Conservation (phyloP, 1,140 invertebrate genomes). For the Sitodiplosis mosellana region DNA sequence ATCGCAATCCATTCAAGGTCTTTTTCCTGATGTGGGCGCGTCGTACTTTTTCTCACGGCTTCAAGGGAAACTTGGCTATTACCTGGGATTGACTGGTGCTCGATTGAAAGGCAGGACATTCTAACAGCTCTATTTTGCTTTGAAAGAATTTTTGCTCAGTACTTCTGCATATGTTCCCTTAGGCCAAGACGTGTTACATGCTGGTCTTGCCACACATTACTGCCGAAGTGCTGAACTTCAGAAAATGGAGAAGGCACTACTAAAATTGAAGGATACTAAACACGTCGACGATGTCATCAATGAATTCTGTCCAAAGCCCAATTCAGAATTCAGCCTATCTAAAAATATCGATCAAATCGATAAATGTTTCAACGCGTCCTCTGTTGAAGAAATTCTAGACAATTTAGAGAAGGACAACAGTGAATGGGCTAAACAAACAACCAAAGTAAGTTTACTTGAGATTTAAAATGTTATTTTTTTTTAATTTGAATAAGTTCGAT, state of each 20-base stretch:
- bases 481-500: too few species aligned
- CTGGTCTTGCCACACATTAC: constrained; percentile 90
- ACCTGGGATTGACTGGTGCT: constrained; percentile 74
- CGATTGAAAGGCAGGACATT: constrained; percentile 74
- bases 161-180: background rate
- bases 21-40: constrained; percentile 95
- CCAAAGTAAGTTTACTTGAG: constrained; percentile 33
- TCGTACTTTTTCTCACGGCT: constrained; percentile 79
- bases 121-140: too few species aligned
- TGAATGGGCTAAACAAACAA: constrained; percentile 55
- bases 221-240: constrained; percentile 46
- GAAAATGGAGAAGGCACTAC: constrained; percentile 43
- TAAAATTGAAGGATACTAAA: constrained; percentile 34
- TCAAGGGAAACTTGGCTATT: constrained; percentile 73
- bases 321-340: constrained; percentile 50
- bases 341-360: constrained; percentile 64
- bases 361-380: constrained; percentile 50
- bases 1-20: constrained; percentile 17
- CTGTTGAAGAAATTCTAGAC: constrained; percentile 66
- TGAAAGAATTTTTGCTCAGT: constrained; percentile 17
- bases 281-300: constrained; percentile 39
- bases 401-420: constrained; percentile 55
- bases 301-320: constrained; percentile 29
- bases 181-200: constrained; percentile 64
- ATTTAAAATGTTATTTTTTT: too few species aligned